Percentiles rank a stretch among this genome's conserved stretches.
phyloP scores from a whole-genome alignment of 2,797 vertebrate genomes.

The Pseudochirops cupreus region DNA sequence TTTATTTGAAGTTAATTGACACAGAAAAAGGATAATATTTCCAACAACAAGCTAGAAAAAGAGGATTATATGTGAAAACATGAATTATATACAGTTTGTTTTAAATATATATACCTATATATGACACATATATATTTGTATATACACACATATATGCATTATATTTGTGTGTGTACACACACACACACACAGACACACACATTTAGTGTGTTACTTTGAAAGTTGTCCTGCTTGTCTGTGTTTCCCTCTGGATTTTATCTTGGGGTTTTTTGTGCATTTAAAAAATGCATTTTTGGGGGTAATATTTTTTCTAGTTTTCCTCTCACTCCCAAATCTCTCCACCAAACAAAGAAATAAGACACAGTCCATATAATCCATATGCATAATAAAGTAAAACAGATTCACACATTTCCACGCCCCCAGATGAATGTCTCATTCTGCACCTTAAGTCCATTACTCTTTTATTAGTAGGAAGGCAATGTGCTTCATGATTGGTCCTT shows the following conservation, averaged over 20 bases:
- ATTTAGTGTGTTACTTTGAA: not conserved
- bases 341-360: not conserved
- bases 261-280: not conserved
- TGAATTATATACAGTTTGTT: not conserved
- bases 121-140: not conserved
- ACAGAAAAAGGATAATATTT: not conserved
- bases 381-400: not conserved
- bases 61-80: not conserved
- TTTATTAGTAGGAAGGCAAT: not conserved
- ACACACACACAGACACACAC: too few species aligned
- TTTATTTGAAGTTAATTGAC: not conserved
- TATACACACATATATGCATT: too few species aligned
- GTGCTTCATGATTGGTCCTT: not conserved
- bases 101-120: not conserved
- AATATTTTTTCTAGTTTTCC: not conserved
- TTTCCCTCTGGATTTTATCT: not conserved
- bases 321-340: not conserved
- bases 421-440: not conserved
- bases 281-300: not conserved
- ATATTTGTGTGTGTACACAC: too few species aligned
- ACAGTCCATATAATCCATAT: not conserved
- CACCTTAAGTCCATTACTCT: not conserved
- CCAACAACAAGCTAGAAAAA: not conserved
- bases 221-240: not conserved
- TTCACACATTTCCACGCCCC: not conserved